Percentiles rank a stretch among this genome's conserved stretches.
Evolutionary conservation across 2,113 vertebrate species (phyloP).

Genomic region (Sapajus apella): DNA sequence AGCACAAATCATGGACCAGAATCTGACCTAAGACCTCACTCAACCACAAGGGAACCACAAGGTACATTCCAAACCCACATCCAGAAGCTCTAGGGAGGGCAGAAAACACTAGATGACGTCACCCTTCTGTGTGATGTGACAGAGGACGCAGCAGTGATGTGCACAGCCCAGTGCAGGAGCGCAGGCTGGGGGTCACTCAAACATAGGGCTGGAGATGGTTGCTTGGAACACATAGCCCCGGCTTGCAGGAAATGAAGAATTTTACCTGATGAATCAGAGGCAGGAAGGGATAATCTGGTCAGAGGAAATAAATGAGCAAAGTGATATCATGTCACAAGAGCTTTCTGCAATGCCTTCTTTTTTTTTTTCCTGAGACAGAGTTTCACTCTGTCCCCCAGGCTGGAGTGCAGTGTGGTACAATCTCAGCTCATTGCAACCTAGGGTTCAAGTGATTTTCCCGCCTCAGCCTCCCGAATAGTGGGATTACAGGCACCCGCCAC

Average conservation of each 20-base stretch:
- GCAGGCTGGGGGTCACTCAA: no score
- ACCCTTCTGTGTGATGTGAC: background rate
- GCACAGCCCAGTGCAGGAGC: background rate
- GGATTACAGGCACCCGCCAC: no score
- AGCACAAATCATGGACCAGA: background rate
- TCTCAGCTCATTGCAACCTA: no score
- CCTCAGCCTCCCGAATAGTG: no score
- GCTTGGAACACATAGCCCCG: background rate
- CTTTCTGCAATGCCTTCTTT: background rate
- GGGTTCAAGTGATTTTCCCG: no score
- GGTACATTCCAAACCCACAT: accelerated
- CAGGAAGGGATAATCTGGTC: background rate
- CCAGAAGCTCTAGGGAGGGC: background rate
- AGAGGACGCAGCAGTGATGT: background rate
- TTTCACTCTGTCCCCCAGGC: no score
- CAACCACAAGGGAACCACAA: no score
- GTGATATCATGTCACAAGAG: no score
- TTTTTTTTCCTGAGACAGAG: background rate
- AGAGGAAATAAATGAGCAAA: background rate
- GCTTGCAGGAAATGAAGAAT: background rate
- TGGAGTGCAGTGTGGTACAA: no score
- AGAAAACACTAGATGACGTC: background rate
- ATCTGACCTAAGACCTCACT: background rate
- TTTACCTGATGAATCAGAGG: background rate
- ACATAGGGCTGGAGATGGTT: background rate